Conservation (phyloP, 2,113 vertebrate genomes). For the Smithornis capensis region DNA sequence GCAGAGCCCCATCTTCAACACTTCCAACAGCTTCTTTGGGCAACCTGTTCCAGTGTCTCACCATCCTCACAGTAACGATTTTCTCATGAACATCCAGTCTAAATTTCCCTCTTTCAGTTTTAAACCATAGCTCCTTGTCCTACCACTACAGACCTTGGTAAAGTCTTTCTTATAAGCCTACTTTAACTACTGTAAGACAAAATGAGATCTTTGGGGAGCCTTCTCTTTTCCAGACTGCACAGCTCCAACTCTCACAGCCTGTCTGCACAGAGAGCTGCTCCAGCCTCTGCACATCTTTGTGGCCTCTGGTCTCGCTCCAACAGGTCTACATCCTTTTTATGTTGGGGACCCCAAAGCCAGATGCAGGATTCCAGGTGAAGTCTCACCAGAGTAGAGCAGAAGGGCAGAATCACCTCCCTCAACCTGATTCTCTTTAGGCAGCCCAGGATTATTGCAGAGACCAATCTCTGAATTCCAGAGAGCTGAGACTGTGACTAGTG, state of each 20-base stretch:
- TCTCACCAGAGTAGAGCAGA: neutral
- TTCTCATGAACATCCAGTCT: neutral
- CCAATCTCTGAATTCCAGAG: neutral
- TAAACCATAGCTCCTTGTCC: neutral
- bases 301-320: neutral
- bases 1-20: neutral
- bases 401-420: neutral
- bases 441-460: neutral
- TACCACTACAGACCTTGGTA: neutral
- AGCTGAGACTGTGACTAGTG: neutral
- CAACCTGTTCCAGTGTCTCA: neutral
- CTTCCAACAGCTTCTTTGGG: neutral
- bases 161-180: neutral
- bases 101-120: neutral
- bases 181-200: neutral
- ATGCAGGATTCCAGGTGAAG: neutral
- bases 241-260: neutral
- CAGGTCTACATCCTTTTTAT: neutral
- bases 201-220: neutral
- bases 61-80: no score
- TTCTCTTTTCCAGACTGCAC: neutral
- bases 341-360: neutral
- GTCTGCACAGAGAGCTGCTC: neutral
- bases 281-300: neutral
- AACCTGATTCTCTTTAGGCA: neutral